Conservation (phyloP, 1,140 invertebrate genomes). For the Mamestra configurata region DNA sequence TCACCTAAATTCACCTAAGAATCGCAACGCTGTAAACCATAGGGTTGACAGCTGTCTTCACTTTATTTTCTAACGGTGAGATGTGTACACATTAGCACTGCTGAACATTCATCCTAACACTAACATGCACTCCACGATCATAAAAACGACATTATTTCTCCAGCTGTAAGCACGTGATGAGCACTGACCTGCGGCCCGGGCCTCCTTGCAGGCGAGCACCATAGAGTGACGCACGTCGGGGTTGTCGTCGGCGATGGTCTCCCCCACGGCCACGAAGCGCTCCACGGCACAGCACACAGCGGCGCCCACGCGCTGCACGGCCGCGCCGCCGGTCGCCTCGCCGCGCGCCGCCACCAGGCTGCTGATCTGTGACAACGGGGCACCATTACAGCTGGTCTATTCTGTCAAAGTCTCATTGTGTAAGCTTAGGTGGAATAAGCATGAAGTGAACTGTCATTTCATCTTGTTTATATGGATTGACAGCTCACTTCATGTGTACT, state of each 20-base stretch:
- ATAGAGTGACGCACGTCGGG: slow-evolving; percentile 98
- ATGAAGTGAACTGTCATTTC: too few species aligned
- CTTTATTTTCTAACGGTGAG: not conserved
- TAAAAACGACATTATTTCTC: too few species aligned
- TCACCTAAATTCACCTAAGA: too few species aligned
- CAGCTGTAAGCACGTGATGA: too few species aligned
- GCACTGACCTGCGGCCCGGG: slow-evolving; percentile 95
- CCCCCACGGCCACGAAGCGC: slow-evolving; percentile 98
- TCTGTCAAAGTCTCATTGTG: too few species aligned
- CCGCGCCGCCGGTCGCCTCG: slow-evolving; percentile 90
- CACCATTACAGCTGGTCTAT: too few species aligned
- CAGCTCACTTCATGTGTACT: too few species aligned
- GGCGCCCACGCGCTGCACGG: slow-evolving; percentile 97
- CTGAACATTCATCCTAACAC: too few species aligned
- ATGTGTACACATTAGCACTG: not conserved
- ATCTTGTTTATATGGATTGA: too few species aligned
- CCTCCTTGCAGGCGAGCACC: slow-evolving; percentile 99
- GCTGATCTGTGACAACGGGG: slow-evolving; percentile 92
- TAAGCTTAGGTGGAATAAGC: too few species aligned
- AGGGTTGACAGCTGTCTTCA: not conserved
- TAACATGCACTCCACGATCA: too few species aligned
- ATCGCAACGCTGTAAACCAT: too few species aligned
- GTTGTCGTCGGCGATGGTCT: slow-evolving; percentile 99
- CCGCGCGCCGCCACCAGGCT: slow-evolving; percentile 92
- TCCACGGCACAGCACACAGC: slow-evolving; percentile 98